Percentiles rank a stretch among this genome's conserved stretches.
Evolutionary conservation across 2,113 vertebrate species (phyloP).

Genomic region (Epinephelus fuscoguttatus): DNA sequence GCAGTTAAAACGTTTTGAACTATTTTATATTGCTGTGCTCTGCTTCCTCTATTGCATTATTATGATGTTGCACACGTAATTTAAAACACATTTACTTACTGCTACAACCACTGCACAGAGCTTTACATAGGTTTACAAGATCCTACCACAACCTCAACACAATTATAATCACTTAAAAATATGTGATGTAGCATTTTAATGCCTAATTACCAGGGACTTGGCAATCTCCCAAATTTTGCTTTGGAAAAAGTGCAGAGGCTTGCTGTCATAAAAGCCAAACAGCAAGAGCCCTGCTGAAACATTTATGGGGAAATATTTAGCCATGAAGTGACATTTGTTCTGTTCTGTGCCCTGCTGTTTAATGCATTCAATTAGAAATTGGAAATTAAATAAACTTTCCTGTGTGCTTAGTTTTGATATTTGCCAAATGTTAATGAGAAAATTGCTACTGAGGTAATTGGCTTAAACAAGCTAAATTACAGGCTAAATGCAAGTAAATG

Average conservation of each 20-base stretch:
- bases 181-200: slow-evolving; percentile 10
- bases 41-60: not conserved
- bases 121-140: slow-evolving; percentile 16
- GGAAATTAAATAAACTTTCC: slow-evolving; percentile 23
- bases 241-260: slow-evolving; percentile 30
- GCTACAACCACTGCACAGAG: slow-evolving; percentile 7
- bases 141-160: slow-evolving; percentile 6
- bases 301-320: slow-evolving; percentile 42
- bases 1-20: not conserved
- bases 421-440: slow-evolving; percentile 46
- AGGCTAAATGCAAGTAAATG: slow-evolving; percentile 23
- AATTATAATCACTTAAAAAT: slow-evolving; percentile 12
- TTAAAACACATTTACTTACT: slow-evolving; percentile 11
- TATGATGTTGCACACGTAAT: not conserved
- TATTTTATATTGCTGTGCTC: not conserved
- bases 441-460: slow-evolving; percentile 20
- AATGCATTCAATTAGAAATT: slow-evolving; percentile 20
- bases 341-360: slow-evolving; percentile 31
- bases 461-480: slow-evolving; percentile 35
- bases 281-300: slow-evolving; percentile 13
- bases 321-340: slow-evolving; percentile 41
- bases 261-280: slow-evolving; percentile 37
- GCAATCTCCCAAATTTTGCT: slow-evolving; percentile 30
- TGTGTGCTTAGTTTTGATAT: not conserved
- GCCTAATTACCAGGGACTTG: slow-evolving; percentile 14